phyloP scores from a whole-genome alignment of 2,113 vertebrate genomes.

The Pampusana beccarii region DNA sequence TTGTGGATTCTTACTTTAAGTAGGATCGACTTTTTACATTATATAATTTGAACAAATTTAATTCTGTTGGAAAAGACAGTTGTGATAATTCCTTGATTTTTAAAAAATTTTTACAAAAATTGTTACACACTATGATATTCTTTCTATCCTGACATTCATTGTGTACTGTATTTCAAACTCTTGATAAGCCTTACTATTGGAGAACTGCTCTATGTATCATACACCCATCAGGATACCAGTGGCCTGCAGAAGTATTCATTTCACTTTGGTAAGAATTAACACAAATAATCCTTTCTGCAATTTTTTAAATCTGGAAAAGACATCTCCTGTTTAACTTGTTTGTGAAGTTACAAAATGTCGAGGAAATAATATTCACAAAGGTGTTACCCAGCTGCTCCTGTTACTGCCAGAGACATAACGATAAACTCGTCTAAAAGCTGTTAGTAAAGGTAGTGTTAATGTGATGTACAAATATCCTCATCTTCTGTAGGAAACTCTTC shows the following conservation, averaged over 20 bases:
- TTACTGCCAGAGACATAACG: background rate
- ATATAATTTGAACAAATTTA: background rate
- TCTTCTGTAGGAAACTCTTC: background rate
- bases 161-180: background rate
- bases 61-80: background rate
- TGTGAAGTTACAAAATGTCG: background rate
- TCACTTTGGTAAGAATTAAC: background rate
- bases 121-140: background rate
- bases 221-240: background rate
- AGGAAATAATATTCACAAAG: background rate
- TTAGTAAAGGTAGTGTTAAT: background rate
- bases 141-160: too few relatives aligned
- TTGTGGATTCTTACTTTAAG: background rate
- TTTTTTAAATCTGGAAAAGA: background rate
- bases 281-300: background rate
- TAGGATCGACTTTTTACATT: background rate
- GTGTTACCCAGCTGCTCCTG: background rate
- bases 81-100: background rate
- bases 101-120: background rate
- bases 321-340: background rate
- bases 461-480: background rate
- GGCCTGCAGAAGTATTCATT: background rate
- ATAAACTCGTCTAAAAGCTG: background rate
- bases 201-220: rapidly evolving
- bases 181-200: background rate